Evolutionary conservation across 2,888 invertebrate species (phyloP).

Genomic region (Melanargia galathea): DNA sequence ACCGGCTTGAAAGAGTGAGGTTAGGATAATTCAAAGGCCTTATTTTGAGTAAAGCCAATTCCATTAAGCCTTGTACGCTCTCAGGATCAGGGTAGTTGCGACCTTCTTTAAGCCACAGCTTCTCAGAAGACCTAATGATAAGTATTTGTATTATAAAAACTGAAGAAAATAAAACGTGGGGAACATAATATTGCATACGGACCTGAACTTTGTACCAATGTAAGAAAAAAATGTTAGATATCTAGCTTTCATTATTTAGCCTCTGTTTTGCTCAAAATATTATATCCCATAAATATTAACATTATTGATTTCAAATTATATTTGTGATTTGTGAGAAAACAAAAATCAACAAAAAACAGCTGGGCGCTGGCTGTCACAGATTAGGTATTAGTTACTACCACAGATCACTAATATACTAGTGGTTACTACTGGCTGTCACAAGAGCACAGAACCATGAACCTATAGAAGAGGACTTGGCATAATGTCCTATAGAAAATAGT

Average conservation of each 20-base stretch:
- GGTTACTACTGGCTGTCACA: too few species aligned
- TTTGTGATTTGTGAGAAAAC: too few species aligned
- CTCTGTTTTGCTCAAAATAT: too few species aligned
- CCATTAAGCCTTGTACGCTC: conserved; percentile 88
- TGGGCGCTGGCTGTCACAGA: too few species aligned
- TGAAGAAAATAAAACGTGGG: not conserved
- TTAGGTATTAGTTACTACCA: too few species aligned
- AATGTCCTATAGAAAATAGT: too few species aligned
- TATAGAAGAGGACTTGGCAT: too few species aligned
- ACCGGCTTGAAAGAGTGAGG: conserved; percentile 88
- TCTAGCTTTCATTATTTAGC: conserved; percentile 81
- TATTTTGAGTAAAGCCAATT: conserved; percentile 83
- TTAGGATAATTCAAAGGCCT: conserved; percentile 81
- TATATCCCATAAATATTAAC: not conserved
- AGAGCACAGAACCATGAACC: too few species aligned
- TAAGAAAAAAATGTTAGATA: conserved; percentile 90
- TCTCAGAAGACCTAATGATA: conserved; percentile 85
- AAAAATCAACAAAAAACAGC: too few species aligned
- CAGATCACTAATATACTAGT: too few species aligned
- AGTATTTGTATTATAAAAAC: not conserved
- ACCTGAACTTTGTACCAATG: conserved; percentile 90
- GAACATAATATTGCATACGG: conserved; percentile 38
- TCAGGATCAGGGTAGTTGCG: conserved; percentile 81
- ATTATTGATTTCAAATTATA: not conserved
- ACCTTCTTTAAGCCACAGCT: conserved; percentile 76